Evolutionary conservation across 2,797 vertebrate species (phyloP).

Genomic region (Pteronotus mesoamericanus): DNA sequence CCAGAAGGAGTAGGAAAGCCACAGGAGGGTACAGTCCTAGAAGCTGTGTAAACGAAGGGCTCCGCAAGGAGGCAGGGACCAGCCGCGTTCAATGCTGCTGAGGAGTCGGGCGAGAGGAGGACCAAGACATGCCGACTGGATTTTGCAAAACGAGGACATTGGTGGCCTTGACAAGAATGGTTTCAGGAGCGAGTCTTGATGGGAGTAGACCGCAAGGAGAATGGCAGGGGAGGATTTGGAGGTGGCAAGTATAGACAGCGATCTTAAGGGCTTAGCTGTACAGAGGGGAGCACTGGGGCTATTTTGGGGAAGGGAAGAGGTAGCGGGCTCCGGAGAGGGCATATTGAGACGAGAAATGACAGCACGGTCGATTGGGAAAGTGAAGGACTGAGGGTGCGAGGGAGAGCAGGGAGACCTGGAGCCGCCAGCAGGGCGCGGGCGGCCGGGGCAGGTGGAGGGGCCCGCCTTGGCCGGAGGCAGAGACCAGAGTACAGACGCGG

Average conservation of each 20-base stretch:
- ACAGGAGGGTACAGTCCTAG: not conserved
- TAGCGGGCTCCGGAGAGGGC: not conserved
- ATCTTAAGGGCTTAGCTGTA: not conserved
- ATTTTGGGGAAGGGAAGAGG: not conserved
- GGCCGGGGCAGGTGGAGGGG: not conserved
- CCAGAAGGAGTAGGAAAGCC: not conserved
- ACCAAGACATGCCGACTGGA: not conserved
- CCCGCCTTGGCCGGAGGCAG: not conserved
- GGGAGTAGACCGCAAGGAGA: not conserved
- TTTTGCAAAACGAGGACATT: not conserved
- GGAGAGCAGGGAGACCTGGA: not conserved
- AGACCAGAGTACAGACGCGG: not conserved
- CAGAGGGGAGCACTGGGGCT: not conserved
- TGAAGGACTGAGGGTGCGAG: not conserved
- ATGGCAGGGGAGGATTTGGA: not conserved
- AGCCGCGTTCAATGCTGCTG: fast-evolving
- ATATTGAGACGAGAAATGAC: not conserved
- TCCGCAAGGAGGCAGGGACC: not conserved
- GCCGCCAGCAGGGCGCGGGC: not conserved
- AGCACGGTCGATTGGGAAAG: not conserved
- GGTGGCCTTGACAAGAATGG: not conserved
- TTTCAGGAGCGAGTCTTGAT: not conserved
- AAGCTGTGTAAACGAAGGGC: not conserved
- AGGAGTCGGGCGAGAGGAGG: not conserved
- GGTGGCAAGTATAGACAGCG: not conserved